A percentile compares a stretch with the other conserved stretches of the same genome.
phyloP scores from a whole-genome alignment of 2,113 vertebrate genomes.

The Lophochroa leadbeateri region DNA sequence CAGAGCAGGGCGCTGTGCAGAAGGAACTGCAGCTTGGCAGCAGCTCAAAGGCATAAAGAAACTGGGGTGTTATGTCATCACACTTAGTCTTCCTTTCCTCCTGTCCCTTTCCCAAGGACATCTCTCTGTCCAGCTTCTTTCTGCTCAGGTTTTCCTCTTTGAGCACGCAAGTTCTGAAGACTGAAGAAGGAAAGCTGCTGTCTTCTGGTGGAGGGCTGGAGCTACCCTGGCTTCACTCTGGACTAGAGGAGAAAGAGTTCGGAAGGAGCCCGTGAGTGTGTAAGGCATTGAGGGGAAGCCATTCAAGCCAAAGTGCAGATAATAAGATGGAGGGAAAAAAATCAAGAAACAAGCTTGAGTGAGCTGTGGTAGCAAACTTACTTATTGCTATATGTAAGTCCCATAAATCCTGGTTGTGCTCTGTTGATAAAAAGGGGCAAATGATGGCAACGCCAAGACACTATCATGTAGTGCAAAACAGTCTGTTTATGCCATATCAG shows the following conservation, averaged over 20 bases:
- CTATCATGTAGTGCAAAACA: background rate
- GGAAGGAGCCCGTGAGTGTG: background rate
- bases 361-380: background rate
- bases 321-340: background rate
- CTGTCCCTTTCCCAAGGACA: background rate
- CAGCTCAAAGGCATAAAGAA: background rate
- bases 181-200: background rate
- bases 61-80: background rate
- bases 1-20: background rate
- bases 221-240: background rate
- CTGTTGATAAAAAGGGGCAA: background rate
- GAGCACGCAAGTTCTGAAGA: background rate
- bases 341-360: background rate
- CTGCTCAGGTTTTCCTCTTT: background rate
- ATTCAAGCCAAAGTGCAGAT: background rate
- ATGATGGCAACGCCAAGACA: background rate
- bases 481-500: background rate
- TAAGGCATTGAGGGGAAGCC: background rate
- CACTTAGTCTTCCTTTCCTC: background rate
- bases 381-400: background rate
- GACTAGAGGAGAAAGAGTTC: background rate
- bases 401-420: background rate
- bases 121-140: background rate
- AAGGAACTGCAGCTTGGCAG: background rate
- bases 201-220: background rate